Conservation (phyloP, 2,888 invertebrate genomes). For the Dioctria rufipes region DNA sequence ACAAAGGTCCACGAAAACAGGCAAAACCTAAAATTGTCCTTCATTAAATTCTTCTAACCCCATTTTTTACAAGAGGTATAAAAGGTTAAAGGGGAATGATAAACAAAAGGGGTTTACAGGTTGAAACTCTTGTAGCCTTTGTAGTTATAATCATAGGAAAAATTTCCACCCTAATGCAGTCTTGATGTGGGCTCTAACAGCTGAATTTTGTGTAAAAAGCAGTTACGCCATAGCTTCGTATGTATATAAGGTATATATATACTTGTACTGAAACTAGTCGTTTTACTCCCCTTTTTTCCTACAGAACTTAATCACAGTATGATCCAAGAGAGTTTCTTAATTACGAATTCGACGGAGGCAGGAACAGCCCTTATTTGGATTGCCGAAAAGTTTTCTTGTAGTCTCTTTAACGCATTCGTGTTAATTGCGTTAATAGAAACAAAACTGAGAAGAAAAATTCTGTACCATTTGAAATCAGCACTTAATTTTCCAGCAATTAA, state of each 20-base stretch:
- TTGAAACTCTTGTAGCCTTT: conserved; percentile 13
- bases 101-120: conserved; percentile 17
- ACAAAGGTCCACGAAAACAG: neutral
- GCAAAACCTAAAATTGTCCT: conserved; percentile 24
- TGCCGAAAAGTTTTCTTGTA: conserved; percentile 34
- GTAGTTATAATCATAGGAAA: conserved; percentile 28
- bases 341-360: conserved; percentile 14
- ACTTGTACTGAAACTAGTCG: too few species aligned
- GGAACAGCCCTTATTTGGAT: conserved; percentile 35
- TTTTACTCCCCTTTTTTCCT: neutral
- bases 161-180: conserved; percentile 29
- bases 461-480: conserved; percentile 21
- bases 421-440: conserved; percentile 26
- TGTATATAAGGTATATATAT: too few species aligned
- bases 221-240: neutral
- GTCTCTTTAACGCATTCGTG: conserved; percentile 27
- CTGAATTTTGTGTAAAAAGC: neutral
- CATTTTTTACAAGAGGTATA: neutral
- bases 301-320: conserved; percentile 38
- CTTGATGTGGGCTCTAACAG: conserved; percentile 21
- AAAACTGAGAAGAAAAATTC: neutral
- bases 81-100: neutral
- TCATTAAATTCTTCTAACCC: conserved; percentile 41
- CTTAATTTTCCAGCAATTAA: conserved; percentile 29
- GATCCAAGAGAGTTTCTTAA: conserved; percentile 39